phyloP scores from a whole-genome alignment of 2,888 invertebrate species.

The Cryptocheilus praepositus region DNA sequence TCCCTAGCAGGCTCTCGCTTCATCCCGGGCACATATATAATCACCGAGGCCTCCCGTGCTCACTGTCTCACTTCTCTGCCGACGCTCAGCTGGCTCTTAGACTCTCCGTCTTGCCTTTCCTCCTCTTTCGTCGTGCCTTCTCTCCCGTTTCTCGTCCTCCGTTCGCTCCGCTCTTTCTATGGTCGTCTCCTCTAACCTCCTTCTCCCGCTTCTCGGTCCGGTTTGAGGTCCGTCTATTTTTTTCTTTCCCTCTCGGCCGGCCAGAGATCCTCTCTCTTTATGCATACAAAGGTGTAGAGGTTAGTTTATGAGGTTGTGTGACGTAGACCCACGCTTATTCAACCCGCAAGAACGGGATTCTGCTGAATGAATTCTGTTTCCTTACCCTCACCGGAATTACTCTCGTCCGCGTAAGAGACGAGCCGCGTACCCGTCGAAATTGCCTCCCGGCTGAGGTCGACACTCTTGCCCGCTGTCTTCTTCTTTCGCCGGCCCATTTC shows the following conservation, averaged over 20 bases:
- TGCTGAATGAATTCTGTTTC: slow-evolving; percentile 41
- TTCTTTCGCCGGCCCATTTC: background rate
- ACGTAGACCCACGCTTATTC: slow-evolving; percentile 43
- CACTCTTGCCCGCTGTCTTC: background rate
- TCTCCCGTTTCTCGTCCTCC: slow-evolving; percentile 6
- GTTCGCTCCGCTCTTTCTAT: slow-evolving; percentile 7
- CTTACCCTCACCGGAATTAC: slow-evolving; percentile 9
- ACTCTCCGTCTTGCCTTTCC: slow-evolving; percentile 27
- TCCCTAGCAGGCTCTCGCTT: slow-evolving; percentile 30
- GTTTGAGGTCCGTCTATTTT: slow-evolving; percentile 49
- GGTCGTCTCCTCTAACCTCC: slow-evolving; percentile 34
- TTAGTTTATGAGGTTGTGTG: slow-evolving; percentile 48
- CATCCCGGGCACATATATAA: slow-evolving; percentile 56
- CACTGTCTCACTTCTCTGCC: slow-evolving; percentile 38
- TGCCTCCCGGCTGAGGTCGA: no score
- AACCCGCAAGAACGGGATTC: slow-evolving; percentile 38
- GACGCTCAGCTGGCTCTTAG: slow-evolving; percentile 45
- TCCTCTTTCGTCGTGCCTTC: no score
- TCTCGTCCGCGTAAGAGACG: background rate
- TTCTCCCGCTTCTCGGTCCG: slow-evolving; percentile 45
- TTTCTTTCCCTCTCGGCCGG: slow-evolving; percentile 39
- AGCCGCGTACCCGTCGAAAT: background rate
- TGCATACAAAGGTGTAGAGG: slow-evolving; percentile 49
- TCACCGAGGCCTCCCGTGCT: slow-evolving; percentile 44
- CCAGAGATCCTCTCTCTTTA: slow-evolving; percentile 30